These are phyloP conservation scores for Butorides virescens DNA, from an alignment of 2,113 vertebrate genomes.

Conservation along the genomic window DNA sequence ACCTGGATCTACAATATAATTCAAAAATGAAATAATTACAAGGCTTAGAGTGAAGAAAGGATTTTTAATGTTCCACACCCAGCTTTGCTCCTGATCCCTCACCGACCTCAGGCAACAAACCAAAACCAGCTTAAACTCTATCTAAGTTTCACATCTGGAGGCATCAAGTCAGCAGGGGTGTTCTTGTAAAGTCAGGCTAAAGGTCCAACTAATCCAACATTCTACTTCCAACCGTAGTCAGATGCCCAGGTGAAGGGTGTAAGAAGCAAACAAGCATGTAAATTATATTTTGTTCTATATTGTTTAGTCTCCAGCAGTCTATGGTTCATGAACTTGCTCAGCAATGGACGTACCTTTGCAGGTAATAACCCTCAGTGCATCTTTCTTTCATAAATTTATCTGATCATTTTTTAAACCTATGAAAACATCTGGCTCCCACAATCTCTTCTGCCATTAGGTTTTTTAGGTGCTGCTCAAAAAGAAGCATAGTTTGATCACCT, in stretches of 20 bases:
- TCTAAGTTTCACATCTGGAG: slow-evolving; percentile 18
- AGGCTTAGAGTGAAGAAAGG: slow-evolving; percentile 34
- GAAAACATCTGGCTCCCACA: neutral
- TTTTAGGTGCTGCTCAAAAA: neutral
- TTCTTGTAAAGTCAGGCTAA: neutral
- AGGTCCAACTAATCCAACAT: neutral
- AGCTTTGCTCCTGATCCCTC: neutral
- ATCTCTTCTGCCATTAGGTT: neutral
- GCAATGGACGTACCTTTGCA: neutral
- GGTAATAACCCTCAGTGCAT: neutral
- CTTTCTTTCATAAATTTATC: neutral
- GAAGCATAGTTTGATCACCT: neutral
- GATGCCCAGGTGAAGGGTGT: neutral
- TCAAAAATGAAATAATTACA: slow-evolving; percentile 54
- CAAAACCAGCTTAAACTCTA: slow-evolving; percentile 2
- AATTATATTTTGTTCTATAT: neutral
- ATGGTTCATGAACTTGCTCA: neutral
- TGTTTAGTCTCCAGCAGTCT: neutral
- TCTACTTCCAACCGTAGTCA: neutral
- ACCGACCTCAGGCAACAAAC: slow-evolving; percentile 36
- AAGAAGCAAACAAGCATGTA: neutral
- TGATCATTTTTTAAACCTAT: neutral
- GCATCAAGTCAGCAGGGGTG: neutral
- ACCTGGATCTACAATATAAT: slow-evolving; percentile 23
- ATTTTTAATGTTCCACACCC: slow-evolving; percentile 41